Base-by-base conservation (phyloP, 2,888 invertebrate genomes). In the Agonopterix arenella region DNA sequence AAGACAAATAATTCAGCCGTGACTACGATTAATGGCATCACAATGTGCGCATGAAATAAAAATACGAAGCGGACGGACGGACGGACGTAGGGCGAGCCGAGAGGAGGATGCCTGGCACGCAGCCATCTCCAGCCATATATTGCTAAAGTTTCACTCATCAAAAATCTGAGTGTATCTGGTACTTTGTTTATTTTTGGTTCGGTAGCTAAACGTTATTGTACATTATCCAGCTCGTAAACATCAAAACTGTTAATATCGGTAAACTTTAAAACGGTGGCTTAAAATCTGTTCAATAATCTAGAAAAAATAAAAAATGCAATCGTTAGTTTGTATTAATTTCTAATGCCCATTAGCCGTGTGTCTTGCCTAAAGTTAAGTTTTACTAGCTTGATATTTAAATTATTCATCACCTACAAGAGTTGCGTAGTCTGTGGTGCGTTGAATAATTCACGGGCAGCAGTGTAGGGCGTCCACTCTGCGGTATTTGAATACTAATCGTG, bases 11-110 rank as follows among this genome's bases (percentile, higher is more conserved):
- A 66, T 68, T 64, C 70, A 68, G 64, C 57, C 54, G 56, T 56
- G 60, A 55, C 56, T 65, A 66, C 68, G 70, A 78, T 77, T 74
- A 76, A 77, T 68, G 68, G 73, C 70, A 73, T 69, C 70, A 74
- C 71, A 73, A 70, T 73, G 71, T 72, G 68, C 69, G 67, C 69
- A 70, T 72, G 63, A 76, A 79, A 79, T 76, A 80, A 80, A 83
- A 80, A 81, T 75, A 78, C 73, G 66, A 68, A 65, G 61, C 65
- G 61, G 58, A 63, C 63, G 66, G 64, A 64, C 73, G 71, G 61
- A 64, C 67, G 68, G 66, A 28, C 64, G 62, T 8, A 36, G 11
- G 40, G 48, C 40, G 38, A 10, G 40, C 11, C 48, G 40, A 38
- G 68, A 69, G 69, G 72, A 69, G 69, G 72, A 69, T 70, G 67